A percentile compares a stretch with the other conserved stretches of the same genome.
Evolutionary conservation across 2,797 vertebrate species (phyloP).

Genomic region (Lophius americanus): DNA sequence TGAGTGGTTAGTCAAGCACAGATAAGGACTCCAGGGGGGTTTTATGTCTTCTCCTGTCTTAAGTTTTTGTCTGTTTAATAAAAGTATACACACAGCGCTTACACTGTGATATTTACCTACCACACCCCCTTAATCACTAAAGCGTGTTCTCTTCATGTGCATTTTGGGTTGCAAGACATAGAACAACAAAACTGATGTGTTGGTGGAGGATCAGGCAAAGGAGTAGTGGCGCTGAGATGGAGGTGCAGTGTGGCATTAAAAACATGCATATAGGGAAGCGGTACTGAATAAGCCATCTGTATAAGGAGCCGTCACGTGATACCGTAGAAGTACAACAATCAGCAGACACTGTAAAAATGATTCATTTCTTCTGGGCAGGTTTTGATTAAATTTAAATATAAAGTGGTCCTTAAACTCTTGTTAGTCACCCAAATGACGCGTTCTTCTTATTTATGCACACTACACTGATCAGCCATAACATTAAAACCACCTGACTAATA

Average conservation of each 20-base stretch:
- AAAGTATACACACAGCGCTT: constrained; percentile 62
- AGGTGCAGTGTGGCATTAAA: constrained; percentile 57
- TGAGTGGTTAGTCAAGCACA: constrained; percentile 85
- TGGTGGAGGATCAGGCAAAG: constrained; percentile 57
- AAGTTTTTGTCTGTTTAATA: constrained; percentile 48
- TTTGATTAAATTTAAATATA: background rate
- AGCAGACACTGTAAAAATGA: constrained; percentile 58
- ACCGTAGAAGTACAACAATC: constrained; percentile 20
- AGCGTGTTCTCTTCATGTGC: constrained; percentile 41
- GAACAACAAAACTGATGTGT: constrained; percentile 59
- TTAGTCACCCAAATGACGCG: background rate
- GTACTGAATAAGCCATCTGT: constrained; percentile 56
- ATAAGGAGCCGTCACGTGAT: constrained; percentile 54
- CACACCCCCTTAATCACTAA: constrained; percentile 50
- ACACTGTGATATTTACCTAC: constrained; percentile 60
- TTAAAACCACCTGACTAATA: too few species aligned
- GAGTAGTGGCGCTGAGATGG: constrained; percentile 61
- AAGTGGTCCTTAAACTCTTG: too few species aligned
- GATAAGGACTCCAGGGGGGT: constrained; percentile 61
- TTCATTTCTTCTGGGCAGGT: constrained; percentile 15
- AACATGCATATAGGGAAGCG: constrained; percentile 64
- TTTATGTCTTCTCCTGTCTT: constrained; percentile 27
- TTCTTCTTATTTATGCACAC: background rate
- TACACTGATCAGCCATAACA: too few species aligned
- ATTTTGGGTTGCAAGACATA: constrained; percentile 61